Evolutionary conservation across 2,888 invertebrate species (phyloP), one percentile per base, ranked within the genome.

Genomic region (Crematogaster levior): DNA sequence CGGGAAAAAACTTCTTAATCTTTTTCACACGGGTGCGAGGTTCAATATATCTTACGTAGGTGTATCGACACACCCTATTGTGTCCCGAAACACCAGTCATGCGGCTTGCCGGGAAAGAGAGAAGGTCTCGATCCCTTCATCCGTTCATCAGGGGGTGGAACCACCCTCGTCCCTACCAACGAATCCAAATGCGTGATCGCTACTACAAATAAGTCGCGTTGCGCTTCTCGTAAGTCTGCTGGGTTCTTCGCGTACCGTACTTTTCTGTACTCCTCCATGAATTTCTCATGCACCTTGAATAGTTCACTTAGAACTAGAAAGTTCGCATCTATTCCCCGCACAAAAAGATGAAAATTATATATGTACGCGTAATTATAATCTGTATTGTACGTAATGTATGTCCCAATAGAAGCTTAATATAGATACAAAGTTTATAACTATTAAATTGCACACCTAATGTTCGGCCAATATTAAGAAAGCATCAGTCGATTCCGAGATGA

Each of bases 171-270:
- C 81, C 81, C 80, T 85, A 85, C 81, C 82, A 84, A 80, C 88
- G 83, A 68, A 88, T 84, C 87, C 86, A 86, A 90, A 90, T 86
- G 88, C 88, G 88, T 87, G 86, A 86, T 83, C 79, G 84, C 85
- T 81, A 86, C 88, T 86, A 82, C 86, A 90, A 91, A 89, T 85
- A 82, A 82, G 30, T 65, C 48, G 46, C 46, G n/a, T 40, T 37
- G 46, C 46, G 30, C 48, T 43, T 65, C 61, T 53, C 9, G 51
- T 10, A 85, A 70, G 48, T 24, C 43, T 48, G 37, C 37, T 40
- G 34, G 12, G 12, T 68, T 63, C 80, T 34, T 80, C 58, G 18
- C 66, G 51, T 58, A 60, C 68, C 61, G 18, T 80, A 66, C 65
- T 66, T 72, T 74, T 51, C 65, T n/a, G n/a, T n/a, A n/a, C 80